phyloP scores from a whole-genome alignment of 2,113 vertebrate species.

The Actenoides lindsayi region DNA sequence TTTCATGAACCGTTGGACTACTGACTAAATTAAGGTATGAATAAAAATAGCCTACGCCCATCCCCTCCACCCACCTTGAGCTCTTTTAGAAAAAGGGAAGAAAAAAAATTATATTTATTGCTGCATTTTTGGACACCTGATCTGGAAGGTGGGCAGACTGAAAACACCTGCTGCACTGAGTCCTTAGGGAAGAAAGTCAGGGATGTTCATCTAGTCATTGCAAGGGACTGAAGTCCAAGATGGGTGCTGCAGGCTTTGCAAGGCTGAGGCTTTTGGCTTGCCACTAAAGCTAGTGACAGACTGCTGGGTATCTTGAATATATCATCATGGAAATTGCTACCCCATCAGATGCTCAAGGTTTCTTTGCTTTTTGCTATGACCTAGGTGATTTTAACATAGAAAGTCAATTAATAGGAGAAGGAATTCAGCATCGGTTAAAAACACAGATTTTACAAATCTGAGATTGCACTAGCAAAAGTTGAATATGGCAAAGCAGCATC shows the following conservation, averaged over 20 bases:
- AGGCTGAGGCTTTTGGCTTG: neutral
- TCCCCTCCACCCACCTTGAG: conserved; percentile 40
- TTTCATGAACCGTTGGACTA: neutral
- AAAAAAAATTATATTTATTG: conserved; percentile 14
- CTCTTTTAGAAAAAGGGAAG: conserved; percentile 36
- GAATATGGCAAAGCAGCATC: neutral
- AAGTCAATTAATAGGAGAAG: neutral
- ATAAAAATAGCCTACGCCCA: conserved; percentile 43
- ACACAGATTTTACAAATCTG: neutral
- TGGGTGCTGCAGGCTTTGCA: neutral
- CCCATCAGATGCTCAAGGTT: neutral
- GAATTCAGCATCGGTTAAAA: neutral
- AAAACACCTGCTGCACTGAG: conserved; percentile 60
- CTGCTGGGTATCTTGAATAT: neutral
- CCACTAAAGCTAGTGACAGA: neutral
- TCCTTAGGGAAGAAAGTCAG: neutral
- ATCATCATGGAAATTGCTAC: neutral
- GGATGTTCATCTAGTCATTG: neutral
- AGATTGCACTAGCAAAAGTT: neutral
- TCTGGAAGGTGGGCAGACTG: conserved; percentile 67
- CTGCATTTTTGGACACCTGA: conserved; percentile 60
- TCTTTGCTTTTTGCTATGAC: neutral
- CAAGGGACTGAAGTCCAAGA: neutral
- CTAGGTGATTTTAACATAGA: neutral
- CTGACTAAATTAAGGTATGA: conserved; percentile 49